Percentiles rank a stretch among this genome's conserved stretches.
These are phyloP conservation scores for Siniperca knerii DNA, from an alignment of 2,113 vertebrate genomes.

Conservation along the genomic window DNA sequence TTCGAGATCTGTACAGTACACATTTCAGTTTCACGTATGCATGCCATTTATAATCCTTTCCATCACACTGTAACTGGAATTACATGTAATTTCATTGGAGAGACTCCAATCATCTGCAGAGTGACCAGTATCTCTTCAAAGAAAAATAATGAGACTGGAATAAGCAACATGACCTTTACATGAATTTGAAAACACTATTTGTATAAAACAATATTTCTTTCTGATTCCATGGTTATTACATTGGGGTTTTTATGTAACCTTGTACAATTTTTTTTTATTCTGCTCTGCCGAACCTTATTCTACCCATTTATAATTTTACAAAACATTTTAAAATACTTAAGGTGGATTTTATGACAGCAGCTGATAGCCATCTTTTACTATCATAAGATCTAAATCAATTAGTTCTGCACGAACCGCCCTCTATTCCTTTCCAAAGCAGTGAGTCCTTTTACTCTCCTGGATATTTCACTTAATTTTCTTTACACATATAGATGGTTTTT, in stretches of 20 bases:
- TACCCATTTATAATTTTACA: background rate
- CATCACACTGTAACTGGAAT: background rate
- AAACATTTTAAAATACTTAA: conserved; percentile 5
- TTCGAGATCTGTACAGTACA: background rate
- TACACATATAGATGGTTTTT: background rate
- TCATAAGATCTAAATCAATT: conserved; percentile 65
- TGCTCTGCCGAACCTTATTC: background rate
- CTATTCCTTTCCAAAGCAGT: conserved; percentile 3
- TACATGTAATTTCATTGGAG: background rate
- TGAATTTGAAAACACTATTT: background rate
- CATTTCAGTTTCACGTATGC: background rate
- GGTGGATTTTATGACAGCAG: conserved; percentile 43
- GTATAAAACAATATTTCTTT: background rate
- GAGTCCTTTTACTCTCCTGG: conserved; percentile 10
- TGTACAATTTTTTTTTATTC: background rate
- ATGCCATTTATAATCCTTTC: background rate
- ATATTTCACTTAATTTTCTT: background rate
- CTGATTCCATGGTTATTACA: background rate
- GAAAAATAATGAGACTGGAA: background rate
- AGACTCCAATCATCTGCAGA: background rate
- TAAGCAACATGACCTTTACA: background rate
- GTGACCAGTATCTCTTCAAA: background rate
- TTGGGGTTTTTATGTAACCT: background rate
- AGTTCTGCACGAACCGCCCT: conserved; percentile 20
- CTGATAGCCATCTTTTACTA: conserved; percentile 54